Conservation (phyloP, 2,797 vertebrate genomes). For the Macroramphosus scolopax region DNA sequence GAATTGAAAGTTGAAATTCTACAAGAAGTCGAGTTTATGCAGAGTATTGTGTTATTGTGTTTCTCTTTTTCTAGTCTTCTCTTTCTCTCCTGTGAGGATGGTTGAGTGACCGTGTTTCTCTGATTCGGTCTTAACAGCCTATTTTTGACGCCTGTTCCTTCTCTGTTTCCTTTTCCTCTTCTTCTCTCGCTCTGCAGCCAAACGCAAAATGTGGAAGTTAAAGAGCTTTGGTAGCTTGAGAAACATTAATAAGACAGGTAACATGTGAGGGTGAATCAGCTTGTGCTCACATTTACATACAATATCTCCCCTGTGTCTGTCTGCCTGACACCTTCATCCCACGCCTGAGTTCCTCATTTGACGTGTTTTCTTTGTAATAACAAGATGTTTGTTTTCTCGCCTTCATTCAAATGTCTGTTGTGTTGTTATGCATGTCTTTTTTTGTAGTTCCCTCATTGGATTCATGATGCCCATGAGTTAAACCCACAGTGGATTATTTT, state of each 20-base stretch:
- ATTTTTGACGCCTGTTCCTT: conserved; percentile 48
- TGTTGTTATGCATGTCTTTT: conserved; percentile 10
- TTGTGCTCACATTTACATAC: conserved; percentile 24
- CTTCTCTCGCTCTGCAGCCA: conserved; percentile 84
- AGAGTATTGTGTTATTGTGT: not conserved
- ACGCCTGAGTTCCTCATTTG: conserved; percentile 11
- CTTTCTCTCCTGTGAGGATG: conserved; percentile 2
- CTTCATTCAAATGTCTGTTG: conserved; percentile 14
- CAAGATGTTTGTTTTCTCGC: conserved; percentile 5
- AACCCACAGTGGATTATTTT: not conserved
- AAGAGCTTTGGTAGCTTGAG: conserved; percentile 99
- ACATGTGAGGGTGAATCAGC: conserved; percentile 63
- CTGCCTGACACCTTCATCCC: conserved; percentile 17
- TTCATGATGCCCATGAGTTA: not conserved
- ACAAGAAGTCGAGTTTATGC: too few relatives aligned
- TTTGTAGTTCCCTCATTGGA: not conserved
- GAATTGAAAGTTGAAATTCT: too few relatives aligned
- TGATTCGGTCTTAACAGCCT: conserved; percentile 15
- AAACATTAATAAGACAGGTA: conserved; percentile 99
- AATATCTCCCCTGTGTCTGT: conserved; percentile 11
- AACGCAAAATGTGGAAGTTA: conserved; percentile 99
- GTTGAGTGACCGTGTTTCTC: conserved; percentile 12
- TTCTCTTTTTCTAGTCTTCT: not conserved
- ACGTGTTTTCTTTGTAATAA: conserved; percentile 11
- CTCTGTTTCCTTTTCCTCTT: conserved; percentile 50